phyloP scores from a whole-genome alignment of 2,888 invertebrate genomes.

The Caenorhabditis afra region DNA sequence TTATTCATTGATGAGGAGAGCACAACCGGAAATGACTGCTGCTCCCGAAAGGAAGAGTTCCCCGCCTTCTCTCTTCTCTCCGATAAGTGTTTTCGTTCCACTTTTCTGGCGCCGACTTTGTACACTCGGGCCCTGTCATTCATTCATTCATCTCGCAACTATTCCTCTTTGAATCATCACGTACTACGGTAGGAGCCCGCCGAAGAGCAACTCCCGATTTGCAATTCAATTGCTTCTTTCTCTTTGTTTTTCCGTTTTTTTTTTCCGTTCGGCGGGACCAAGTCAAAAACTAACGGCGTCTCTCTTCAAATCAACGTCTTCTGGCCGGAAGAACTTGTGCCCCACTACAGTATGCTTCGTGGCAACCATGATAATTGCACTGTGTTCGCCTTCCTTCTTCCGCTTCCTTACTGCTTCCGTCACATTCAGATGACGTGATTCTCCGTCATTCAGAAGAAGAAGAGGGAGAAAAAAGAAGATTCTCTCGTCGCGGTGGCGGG shows the following conservation, averaged over 20 bases:
- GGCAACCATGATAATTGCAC: background rate
- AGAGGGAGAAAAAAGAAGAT: constrained; percentile 23
- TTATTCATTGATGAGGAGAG: constrained; percentile 34
- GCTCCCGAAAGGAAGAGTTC: background rate
- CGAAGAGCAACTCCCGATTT: background rate
- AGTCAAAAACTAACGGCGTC: background rate
- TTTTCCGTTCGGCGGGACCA: background rate
- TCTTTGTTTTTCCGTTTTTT: constrained; percentile 3
- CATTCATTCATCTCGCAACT: constrained; percentile 7
- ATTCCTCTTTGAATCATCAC: background rate
- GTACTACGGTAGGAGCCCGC: background rate
- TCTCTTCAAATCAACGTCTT: constrained; percentile 4
- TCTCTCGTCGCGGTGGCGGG: constrained; percentile 18
- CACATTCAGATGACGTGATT: constrained; percentile 30
- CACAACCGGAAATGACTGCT: constrained; percentile 10
- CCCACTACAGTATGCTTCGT: background rate
- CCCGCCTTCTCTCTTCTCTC: background rate
- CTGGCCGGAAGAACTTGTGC: background rate
- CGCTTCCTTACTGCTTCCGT: background rate
- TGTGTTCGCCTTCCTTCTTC: constrained; percentile 14
- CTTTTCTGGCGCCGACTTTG: constrained; percentile 5
- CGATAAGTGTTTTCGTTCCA: constrained; percentile 29
- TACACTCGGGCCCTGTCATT: background rate
- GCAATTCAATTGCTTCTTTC: constrained; percentile 9
- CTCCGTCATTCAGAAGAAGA: constrained; percentile 34